Conservation (phyloP, 2,888 invertebrate species). For the Drosophila flavopinicola region DNA sequence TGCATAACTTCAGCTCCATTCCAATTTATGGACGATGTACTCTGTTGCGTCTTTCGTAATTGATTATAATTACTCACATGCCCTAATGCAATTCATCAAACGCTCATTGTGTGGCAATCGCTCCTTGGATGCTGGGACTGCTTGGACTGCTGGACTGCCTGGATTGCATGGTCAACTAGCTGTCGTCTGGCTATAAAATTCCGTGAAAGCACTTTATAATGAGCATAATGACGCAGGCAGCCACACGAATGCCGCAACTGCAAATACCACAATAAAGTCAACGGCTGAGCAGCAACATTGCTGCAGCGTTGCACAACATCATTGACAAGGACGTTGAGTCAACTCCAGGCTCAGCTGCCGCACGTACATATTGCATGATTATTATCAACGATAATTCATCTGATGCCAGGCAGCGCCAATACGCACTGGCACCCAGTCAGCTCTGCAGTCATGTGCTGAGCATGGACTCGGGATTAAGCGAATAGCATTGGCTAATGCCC, state of each 20-base stretch:
- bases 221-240: slow-evolving; percentile 57
- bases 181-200: slow-evolving; percentile 8
- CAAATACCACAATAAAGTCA: slow-evolving; percentile 55
- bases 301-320: slow-evolving; percentile 7
- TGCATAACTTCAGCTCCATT: background rate
- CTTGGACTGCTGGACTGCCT: background rate
- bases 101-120: slow-evolving; percentile 16
- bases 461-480: background rate
- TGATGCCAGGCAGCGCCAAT: slow-evolving; percentile 35
- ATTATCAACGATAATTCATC: slow-evolving; percentile 67
- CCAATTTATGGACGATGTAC: background rate
- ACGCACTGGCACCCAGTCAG: background rate
- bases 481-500: background rate
- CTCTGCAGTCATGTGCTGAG: background rate
- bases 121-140: slow-evolving; percentile 5
- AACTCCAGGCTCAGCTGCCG: slow-evolving; percentile 24
- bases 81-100: slow-evolving; percentile 61
- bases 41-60: slow-evolving; percentile 11
- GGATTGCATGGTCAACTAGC: background rate
- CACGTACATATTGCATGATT: slow-evolving; percentile 59
- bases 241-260: slow-evolving; percentile 23
- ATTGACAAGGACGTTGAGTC: slow-evolving; percentile 11
- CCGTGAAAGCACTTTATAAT: slow-evolving; percentile 43
- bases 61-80: slow-evolving; percentile 60
- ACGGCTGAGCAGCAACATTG: slow-evolving; percentile 17